These are phyloP conservation scores for Clarias macrocephalus DNA, from an alignment of 2,113 vertebrate genomes.

Conservation along the genomic window DNA sequence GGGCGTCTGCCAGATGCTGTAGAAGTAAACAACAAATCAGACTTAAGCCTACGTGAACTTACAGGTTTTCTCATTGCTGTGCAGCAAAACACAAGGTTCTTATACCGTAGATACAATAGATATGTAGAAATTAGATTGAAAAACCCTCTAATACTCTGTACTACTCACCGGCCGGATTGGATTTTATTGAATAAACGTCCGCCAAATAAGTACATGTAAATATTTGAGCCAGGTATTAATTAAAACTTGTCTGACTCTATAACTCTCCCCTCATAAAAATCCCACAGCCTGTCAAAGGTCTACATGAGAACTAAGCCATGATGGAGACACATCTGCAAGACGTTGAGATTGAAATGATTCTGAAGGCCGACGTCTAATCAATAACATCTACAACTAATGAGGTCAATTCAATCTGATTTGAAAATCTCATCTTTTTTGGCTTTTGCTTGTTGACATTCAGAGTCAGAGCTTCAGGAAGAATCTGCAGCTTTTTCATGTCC, in stretches of 20 bases:
- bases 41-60: not conserved
- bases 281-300: not conserved
- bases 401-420: not conserved
- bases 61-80: not conserved
- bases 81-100: not conserved
- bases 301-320: not conserved
- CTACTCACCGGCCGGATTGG: not conserved
- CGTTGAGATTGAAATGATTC: not conserved
- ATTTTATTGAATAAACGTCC: not conserved
- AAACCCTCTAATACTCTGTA: not conserved
- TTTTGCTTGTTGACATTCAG: not conserved
- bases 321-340: not conserved
- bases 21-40: no score
- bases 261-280: not conserved
- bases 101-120: not conserved
- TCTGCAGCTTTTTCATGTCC: not conserved
- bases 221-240: not conserved
- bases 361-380: not conserved
- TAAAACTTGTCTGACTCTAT: not conserved
- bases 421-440: not conserved
- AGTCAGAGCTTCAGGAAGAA: not conserved
- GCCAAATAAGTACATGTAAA: not conserved
- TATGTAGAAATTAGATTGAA: not conserved
- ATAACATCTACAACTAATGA: not conserved
- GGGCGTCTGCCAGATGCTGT: no score